Evolutionary conservation across 2,888 invertebrate species (phyloP), one percentile per base, ranked within the genome.

Genomic region (Allacma fusca): DNA sequence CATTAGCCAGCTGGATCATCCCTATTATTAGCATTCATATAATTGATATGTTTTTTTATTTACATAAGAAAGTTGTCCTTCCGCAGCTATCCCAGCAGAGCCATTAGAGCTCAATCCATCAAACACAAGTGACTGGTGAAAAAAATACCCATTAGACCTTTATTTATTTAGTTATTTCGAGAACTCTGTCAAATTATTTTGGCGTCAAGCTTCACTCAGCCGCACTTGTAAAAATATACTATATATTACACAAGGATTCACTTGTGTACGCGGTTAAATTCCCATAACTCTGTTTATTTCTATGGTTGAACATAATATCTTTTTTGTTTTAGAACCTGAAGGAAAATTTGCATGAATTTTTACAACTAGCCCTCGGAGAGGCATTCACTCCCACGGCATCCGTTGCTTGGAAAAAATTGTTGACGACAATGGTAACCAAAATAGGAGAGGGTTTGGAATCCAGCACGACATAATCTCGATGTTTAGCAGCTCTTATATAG

Each of bases 341-440:
- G 80, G 81, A 81, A 50, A 86, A 87, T 12, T 81, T 88, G n/a
- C 70, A 88, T 59, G 86, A 87, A 4, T 86, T 88, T 64, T 84
- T 89, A 24, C 84, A 85, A 21, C 86, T 87, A 77, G 86, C 85
- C 76, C 84, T 89, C 40, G 88, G 88, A 28, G 82, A 85, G 1
- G 86, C 86, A 78, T 87, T 87, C 79, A 87, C 88, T 0, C 82
- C 86, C 70, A 87, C 87, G 79, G 86, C 86, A 0, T 85, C 85
- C 16, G 86, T 86, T 26, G 88, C 88, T 4, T 89, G 89, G 89
- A 86, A 84, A 69, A 88, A 88, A 82, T 86, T 87, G 5, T 80
- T 88, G 75, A 86, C 87, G 34, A 86, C 86, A 16, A 81, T 84
- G 78, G 77, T 83, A 12, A 76, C 70, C 7, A 81, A 81, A 79